phyloP scores from a whole-genome alignment of 2,113 vertebrate species.

The Cheilinus undulatus region DNA sequence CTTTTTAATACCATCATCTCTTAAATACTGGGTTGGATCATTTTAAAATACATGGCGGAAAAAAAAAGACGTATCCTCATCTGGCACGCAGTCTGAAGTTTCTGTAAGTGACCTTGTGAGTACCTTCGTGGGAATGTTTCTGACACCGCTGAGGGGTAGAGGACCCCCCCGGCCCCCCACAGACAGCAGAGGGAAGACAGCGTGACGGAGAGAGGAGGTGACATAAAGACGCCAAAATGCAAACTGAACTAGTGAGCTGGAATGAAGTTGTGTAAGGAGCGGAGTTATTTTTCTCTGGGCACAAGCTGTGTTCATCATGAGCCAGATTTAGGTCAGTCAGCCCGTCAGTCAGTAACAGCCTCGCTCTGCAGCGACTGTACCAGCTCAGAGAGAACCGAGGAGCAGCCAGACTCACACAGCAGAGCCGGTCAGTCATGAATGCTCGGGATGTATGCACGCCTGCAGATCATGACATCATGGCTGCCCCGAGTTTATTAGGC shows the following conservation, averaged over 20 bases:
- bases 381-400: conserved; percentile 3
- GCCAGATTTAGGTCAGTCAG: conserved; percentile 49
- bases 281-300: conserved; percentile 56
- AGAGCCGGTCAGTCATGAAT: too few species aligned
- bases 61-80: too few species aligned
- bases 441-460: too few species aligned
- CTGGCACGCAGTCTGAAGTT: background rate
- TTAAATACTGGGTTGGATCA: too few species aligned
- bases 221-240: conserved; percentile 59
- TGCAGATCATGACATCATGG: too few species aligned
- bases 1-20: too few species aligned
- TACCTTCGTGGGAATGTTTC: conserved; percentile 10
- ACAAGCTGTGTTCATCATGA: conserved; percentile 40
- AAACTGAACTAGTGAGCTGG: conserved; percentile 58
- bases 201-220: conserved; percentile 49
- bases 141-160: conserved; percentile 36
- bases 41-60: too few species aligned
- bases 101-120: conserved; percentile 14
- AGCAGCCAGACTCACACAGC: background rate
- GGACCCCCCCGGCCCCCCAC: conserved; percentile 18
- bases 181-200: conserved; percentile 32
- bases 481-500: too few species aligned
- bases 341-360: conserved; percentile 34
- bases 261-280: conserved; percentile 54
- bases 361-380: conserved; percentile 13